These are phyloP conservation scores for Phrynosoma platyrhinos DNA, from an alignment of 2,113 vertebrate species.

Conservation along the genomic window DNA sequence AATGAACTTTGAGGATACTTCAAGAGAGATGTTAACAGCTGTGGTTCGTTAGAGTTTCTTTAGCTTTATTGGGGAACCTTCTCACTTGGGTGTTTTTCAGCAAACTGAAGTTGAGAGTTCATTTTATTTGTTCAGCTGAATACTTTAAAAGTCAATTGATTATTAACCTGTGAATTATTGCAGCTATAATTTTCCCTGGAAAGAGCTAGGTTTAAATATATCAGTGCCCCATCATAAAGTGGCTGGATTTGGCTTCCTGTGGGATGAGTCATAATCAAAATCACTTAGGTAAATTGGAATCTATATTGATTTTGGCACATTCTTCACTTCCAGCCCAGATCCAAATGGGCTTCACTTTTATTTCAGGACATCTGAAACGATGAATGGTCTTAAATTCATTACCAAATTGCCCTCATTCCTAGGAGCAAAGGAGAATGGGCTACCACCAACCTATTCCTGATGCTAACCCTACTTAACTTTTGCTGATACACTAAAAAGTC, in stretches of 20 bases:
- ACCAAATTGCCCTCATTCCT: constrained; percentile 51
- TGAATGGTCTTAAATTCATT: constrained; percentile 60
- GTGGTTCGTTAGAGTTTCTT: constrained; percentile 54
- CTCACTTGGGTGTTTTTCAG: constrained; percentile 45
- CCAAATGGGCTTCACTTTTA: constrained; percentile 61
- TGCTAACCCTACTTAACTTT: constrained; percentile 54
- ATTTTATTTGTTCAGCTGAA: constrained; percentile 66
- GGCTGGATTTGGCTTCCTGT: constrained; percentile 52
- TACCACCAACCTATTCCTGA: constrained; percentile 31
- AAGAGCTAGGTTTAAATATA: constrained; percentile 50
- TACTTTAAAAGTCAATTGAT: constrained; percentile 35
- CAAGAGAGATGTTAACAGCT: constrained; percentile 46
- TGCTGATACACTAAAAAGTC: constrained; percentile 58
- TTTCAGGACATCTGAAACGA: constrained; percentile 47
- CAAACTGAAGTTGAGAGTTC: constrained; percentile 44
- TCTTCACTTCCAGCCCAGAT: constrained; percentile 37
- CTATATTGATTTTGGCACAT: constrained; percentile 67
- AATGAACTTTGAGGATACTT: constrained; percentile 34
- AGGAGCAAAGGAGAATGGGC: constrained; percentile 44
- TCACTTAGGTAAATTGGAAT: constrained; percentile 57
- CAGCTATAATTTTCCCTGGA: constrained; percentile 37
- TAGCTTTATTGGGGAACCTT: constrained; percentile 31
- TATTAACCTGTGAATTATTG: constrained; percentile 63
- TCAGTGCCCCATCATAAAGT: constrained; percentile 37
- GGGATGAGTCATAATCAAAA: constrained; percentile 51